These are phyloP conservation scores for Oeneis ivallda DNA, from an alignment of 2,888 invertebrate genomes.

Conservation along the genomic window DNA sequence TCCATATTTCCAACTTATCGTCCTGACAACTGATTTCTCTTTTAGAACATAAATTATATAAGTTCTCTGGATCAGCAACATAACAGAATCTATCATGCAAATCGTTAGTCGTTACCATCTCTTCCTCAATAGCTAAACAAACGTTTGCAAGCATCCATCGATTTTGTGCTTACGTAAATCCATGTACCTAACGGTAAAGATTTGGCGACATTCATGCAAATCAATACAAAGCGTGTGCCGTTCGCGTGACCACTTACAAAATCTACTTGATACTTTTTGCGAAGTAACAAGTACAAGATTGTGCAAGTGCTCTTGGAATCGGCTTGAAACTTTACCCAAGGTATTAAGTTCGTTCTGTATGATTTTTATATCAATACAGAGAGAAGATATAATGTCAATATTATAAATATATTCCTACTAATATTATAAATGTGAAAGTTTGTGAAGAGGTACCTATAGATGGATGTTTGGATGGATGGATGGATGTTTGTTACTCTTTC, in stretches of 20 bases:
- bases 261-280: slow-evolving; percentile 14
- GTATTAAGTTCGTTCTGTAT: neutral
- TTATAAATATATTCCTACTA: neutral
- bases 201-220: slow-evolving; percentile 25
- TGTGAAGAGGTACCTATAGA: no score
- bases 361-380: neutral
- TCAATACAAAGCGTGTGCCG: slow-evolving; percentile 21
- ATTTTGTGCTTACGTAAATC: neutral
- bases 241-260: slow-evolving; percentile 15
- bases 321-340: neutral
- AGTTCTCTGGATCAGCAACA: neutral
- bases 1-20: no score
- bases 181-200: slow-evolving; percentile 3
- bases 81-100: no score
- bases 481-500: no score
- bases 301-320: neutral
- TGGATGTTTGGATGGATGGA: no score
- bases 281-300: slow-evolving; percentile 4
- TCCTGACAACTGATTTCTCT: no score
- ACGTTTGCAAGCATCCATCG: neutral
- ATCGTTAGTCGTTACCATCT: no score
- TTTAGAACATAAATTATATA: no score
- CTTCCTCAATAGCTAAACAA: neutral
- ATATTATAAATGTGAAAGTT: no score
- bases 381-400: neutral